These are phyloP conservation scores for Flexamia atlantica DNA, from an alignment of 2,888 invertebrate genomes.

Conservation along the genomic window DNA sequence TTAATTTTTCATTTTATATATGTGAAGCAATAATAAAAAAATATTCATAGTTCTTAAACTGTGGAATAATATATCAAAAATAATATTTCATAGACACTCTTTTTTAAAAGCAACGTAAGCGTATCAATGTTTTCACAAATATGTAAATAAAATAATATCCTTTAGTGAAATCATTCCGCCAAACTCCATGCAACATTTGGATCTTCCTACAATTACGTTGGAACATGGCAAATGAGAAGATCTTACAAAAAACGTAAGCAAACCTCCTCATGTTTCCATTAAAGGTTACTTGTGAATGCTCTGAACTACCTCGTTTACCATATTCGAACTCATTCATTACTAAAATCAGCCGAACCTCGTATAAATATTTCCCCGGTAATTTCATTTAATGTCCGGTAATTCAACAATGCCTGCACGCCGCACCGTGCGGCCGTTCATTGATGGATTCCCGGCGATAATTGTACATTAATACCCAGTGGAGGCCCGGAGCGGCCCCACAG, in stretches of 20 bases:
- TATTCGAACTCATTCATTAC: not conserved
- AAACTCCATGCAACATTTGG: too few relatives aligned
- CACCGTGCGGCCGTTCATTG: not conserved
- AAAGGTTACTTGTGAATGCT: not conserved
- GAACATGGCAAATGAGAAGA: too few relatives aligned
- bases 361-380: not conserved
- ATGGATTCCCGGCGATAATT: not conserved
- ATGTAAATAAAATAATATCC: too few relatives aligned
- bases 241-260: not conserved
- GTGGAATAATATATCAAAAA: too few relatives aligned
- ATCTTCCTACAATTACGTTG: too few relatives aligned
- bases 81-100: too few relatives aligned
- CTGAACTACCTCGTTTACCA: not conserved
- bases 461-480: slow-evolving; percentile 8
- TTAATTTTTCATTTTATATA: too few relatives aligned
- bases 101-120: too few relatives aligned
- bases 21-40: too few relatives aligned
- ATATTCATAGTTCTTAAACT: too few relatives aligned
- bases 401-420: not conserved
- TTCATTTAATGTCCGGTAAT: not conserved
- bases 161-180: too few relatives aligned
- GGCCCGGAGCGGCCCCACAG: not conserved
- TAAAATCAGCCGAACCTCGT: not conserved
- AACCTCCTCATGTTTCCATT: not conserved
- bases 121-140: too few relatives aligned